Base-by-base conservation (phyloP, 2,113 vertebrate genomes). In the Tetraodon nigroviridis region DNA sequence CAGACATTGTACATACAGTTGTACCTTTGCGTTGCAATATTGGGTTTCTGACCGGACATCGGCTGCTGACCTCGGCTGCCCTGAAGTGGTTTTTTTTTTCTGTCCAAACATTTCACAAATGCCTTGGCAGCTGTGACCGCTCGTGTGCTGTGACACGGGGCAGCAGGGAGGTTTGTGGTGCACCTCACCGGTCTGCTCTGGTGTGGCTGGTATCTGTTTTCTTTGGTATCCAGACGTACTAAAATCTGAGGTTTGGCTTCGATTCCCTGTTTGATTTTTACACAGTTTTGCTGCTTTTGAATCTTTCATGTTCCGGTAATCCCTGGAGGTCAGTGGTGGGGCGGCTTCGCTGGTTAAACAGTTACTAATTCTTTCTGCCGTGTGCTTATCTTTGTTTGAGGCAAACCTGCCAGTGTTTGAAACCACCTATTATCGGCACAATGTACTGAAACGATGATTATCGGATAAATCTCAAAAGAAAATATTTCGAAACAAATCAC, bases 211-310 rank as follows among this genome's bases (percentile, higher is more conserved):
- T 32, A 22, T 55, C 22, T 47, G 13, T 54, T 19, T 63, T 14
- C 17, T 61, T 49, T 79, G 21, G 83, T 75, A 29, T n/a, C 32
- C 67, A 82, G 82, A 81, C 80, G 81, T 75, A 74, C 75, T 76
- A 60, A 60, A 75, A 75, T 8, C 4, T 63, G 72, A 41, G 2
- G 3, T 0, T 37, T 55, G 53, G 52, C 75, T 84, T 76, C 67
- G 55, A 81, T 73, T 64, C 4, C 40, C 32, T 17, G 12, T 47
- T 71, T 54, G 1, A 12, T 70, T 68, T 65, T 55, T 64, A 45
- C 14, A 61, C 8, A 18, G 3, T 7, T 46, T 15, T n/a, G 46
- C 50, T 17, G 16, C 42, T 52, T 4, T 15, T 15, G 51, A 47
- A 13, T 1, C 21, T 12, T 13, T 32, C 44, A 19, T 5, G 5